phyloP scores from a whole-genome alignment of 2,888 invertebrate genomes.

The Muscina levida region DNA sequence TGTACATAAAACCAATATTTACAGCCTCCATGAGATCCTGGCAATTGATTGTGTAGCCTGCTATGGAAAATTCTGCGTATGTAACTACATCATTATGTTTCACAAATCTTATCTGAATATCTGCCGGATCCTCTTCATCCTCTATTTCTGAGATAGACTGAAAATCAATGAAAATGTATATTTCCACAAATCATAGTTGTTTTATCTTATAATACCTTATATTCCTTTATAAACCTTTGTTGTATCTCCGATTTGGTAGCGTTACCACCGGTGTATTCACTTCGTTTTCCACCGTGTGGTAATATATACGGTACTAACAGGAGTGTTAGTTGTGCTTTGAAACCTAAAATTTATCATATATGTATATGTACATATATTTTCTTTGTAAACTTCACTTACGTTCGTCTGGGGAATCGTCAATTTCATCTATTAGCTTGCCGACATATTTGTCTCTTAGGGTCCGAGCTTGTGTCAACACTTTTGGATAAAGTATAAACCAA shows the following conservation, averaged over 20 bases:
- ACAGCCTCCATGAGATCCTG: not conserved
- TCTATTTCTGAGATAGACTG: not conserved
- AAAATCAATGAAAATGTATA: not conserved
- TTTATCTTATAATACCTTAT: constrained; percentile 11
- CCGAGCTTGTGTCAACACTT: not conserved
- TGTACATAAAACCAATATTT: constrained; percentile 1
- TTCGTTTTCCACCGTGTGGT: not conserved
- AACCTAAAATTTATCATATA: too few relatives aligned
- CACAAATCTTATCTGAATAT: not conserved
- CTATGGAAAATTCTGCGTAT: not conserved
- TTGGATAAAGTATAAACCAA: not conserved
- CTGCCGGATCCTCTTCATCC: not conserved
- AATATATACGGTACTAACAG: not conserved
- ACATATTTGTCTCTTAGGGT: not conserved
- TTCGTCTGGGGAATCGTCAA: not conserved
- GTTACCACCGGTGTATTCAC: not conserved
- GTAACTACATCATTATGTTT: not conserved
- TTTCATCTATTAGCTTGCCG: not conserved
- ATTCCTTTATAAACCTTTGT: not conserved
- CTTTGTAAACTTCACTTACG: constrained; percentile 9
- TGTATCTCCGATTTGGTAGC: not conserved
- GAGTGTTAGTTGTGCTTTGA: not conserved
- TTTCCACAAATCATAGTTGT: not conserved
- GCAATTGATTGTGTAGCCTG: not conserved
- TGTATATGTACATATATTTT: too few relatives aligned